Evolutionary conservation across 2,888 invertebrate genomes (phyloP).

Genomic region (Rhorus exstirpatorius): DNA sequence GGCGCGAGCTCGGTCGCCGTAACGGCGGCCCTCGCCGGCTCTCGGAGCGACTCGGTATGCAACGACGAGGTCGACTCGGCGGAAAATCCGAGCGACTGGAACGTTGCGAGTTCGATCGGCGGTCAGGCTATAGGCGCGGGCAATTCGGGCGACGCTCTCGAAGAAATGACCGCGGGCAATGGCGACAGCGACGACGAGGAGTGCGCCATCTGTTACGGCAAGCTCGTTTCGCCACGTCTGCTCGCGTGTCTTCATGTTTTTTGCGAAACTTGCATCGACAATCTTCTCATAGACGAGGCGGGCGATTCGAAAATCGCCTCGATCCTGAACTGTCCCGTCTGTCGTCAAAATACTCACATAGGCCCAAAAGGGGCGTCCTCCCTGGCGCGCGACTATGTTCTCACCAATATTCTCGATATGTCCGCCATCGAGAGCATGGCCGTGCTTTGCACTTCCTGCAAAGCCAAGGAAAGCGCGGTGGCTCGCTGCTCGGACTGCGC

Average conservation of each 20-base stretch:
- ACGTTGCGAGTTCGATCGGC: constrained; percentile 52
- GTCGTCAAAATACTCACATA: constrained; percentile 94
- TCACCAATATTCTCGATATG: constrained; percentile 94
- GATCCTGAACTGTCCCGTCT: constrained; percentile 92
- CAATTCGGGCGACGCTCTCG: constrained; percentile 77
- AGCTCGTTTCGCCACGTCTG: constrained; percentile 93
- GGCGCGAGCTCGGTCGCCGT: constrained; percentile 69
- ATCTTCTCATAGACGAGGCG: constrained; percentile 91
- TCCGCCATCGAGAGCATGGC: constrained; percentile 91
- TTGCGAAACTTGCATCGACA: constrained; percentile 96
- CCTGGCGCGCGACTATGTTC: constrained; percentile 94
- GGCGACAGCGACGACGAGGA: constrained; percentile 78
- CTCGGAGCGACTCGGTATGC: constrained; percentile 65
- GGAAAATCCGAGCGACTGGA: constrained; percentile 78
- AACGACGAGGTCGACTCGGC: constrained; percentile 78
- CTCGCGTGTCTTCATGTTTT: constrained; percentile 98
- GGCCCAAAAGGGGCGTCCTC: constrained; percentile 92
- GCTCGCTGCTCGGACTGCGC: constrained; percentile 98
- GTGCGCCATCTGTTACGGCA: constrained; percentile 88
- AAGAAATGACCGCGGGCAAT: constrained; percentile 79
- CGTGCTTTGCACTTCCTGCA: constrained; percentile 95
- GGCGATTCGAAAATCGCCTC: constrained; percentile 90
- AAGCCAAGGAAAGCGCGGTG: constrained; percentile 97
- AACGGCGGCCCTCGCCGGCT: constrained; percentile 70
- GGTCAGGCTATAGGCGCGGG: constrained; percentile 66